These are phyloP conservation scores for Cerastis rubricosa DNA, from an alignment of 2,888 invertebrate genomes.

Conservation along the genomic window DNA sequence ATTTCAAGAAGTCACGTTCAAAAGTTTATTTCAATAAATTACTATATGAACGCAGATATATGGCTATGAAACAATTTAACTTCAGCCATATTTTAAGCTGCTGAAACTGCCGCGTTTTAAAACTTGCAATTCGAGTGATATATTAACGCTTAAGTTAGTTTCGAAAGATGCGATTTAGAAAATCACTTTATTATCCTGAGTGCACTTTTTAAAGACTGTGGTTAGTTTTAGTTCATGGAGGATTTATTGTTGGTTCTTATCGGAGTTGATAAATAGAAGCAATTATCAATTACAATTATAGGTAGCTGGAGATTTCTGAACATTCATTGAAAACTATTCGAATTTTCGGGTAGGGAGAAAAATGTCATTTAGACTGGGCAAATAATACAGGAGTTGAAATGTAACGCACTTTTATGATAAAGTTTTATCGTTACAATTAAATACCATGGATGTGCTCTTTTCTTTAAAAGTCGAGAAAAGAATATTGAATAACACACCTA, in stretches of 20 bases:
- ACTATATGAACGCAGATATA: constrained; percentile 54
- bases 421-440: too few relatives aligned
- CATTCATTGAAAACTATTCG: not conserved
- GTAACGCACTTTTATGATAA: too few relatives aligned
- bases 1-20: constrained; percentile 49
- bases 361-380: not conserved
- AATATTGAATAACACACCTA: not conserved
- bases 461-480: not conserved
- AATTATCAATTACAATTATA: not conserved
- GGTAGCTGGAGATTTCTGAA: not conserved
- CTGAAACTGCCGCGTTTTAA: constrained; percentile 55
- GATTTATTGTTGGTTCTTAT: not conserved
- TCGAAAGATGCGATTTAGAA: constrained; percentile 21
- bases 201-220: constrained; percentile 24
- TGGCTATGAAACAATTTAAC: constrained; percentile 68
- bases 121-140: constrained; percentile 56
- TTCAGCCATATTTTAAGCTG: constrained; percentile 67
- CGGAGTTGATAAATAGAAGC: not conserved
- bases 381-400: not conserved
- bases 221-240: not conserved
- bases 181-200: constrained; percentile 29
- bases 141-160: constrained; percentile 48
- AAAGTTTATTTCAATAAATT: constrained; percentile 63
- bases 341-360: not conserved
- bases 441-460: too few relatives aligned